A percentile compares a stretch with the other conserved stretches of the same genome.
phyloP scores from a whole-genome alignment of 2,888 invertebrate species.

The Sthenelais limicola region DNA sequence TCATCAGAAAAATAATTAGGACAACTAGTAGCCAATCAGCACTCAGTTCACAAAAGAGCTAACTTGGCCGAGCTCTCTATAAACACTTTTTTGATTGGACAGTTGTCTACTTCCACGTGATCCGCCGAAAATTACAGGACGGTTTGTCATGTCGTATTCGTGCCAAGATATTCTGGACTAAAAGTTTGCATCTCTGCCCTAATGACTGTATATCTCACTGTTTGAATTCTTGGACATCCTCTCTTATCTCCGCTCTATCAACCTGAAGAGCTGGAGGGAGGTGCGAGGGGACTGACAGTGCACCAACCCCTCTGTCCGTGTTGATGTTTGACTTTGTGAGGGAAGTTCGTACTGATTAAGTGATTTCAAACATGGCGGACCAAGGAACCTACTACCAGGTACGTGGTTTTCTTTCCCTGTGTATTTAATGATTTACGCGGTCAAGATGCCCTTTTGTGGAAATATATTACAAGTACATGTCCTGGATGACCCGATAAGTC shows the following conservation, averaged over 20 bases:
- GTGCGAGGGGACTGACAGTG: slow-evolving; percentile 23
- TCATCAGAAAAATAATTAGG: slow-evolving; percentile 23
- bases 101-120: slow-evolving; percentile 41
- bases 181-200: slow-evolving; percentile 10
- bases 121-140: slow-evolving; percentile 41
- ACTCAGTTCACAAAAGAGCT: no score
- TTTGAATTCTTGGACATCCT: not conserved
- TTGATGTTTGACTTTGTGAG: slow-evolving; percentile 36
- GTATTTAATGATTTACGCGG: no score
- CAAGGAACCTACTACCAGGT: slow-evolving; percentile 40
- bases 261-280: not conserved
- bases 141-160: slow-evolving; percentile 41
- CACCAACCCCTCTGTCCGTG: slow-evolving; percentile 23
- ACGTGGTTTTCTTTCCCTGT: slow-evolving; percentile 29
- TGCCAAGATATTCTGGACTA: slow-evolving; percentile 16
- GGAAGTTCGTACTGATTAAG: no score
- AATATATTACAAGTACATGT: no score
- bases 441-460: no score
- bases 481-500: no score
- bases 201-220: not conserved
- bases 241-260: not conserved
- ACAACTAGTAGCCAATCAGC: slow-evolving; percentile 5
- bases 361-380: slow-evolving; percentile 41
- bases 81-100: slow-evolving; percentile 44
- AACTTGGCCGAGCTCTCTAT: slow-evolving; percentile 3